Conservation (phyloP, 2,888 invertebrate species). For the Cephus sareptanus region DNA sequence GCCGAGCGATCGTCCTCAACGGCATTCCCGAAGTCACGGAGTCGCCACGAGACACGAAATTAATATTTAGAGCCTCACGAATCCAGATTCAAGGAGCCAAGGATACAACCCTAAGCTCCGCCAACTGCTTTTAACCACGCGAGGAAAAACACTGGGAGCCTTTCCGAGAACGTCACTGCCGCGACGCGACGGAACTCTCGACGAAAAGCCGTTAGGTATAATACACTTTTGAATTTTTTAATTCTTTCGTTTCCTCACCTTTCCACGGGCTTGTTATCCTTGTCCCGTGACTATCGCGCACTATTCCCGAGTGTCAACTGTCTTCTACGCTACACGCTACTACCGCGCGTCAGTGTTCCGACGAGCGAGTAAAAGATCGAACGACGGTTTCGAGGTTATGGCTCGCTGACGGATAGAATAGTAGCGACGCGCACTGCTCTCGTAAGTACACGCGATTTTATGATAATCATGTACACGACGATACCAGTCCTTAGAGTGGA, state of each 20-base stretch:
- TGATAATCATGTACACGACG: background rate
- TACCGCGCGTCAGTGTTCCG: background rate
- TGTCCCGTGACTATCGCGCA: background rate
- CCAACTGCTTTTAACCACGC: background rate
- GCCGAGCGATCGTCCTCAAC: background rate
- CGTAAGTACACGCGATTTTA: background rate
- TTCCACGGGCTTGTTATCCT: background rate
- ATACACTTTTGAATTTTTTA: background rate
- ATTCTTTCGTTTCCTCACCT: background rate
- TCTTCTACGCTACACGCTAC: background rate
- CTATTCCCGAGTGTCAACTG: background rate
- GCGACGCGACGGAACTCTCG: background rate
- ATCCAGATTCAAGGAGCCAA: background rate
- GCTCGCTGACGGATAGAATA: background rate
- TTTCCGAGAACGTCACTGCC: background rate
- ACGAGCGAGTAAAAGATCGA: background rate
- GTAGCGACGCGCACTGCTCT: background rate
- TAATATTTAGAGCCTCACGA: background rate
- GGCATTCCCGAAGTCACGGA: background rate
- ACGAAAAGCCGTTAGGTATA: background rate
- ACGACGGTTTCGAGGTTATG: background rate
- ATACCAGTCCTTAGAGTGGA: constrained; percentile 22
- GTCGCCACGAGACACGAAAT: background rate
- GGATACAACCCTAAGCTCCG: background rate
- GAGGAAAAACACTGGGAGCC: background rate